Evolutionary conservation across 2,797 vertebrate species (phyloP).

Genomic region (Otolemur crassicaudatus): DNA sequence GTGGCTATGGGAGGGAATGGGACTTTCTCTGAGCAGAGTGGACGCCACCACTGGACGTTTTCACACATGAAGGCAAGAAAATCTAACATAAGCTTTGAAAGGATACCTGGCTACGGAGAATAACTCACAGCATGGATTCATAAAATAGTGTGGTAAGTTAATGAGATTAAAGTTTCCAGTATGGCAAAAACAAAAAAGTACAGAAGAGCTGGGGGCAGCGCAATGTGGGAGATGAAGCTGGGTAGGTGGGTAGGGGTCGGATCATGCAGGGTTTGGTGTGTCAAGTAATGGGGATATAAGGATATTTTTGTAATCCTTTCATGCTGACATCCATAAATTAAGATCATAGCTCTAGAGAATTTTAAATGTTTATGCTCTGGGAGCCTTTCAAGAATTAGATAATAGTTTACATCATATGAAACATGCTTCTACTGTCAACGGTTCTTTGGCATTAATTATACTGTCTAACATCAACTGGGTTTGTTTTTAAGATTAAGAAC

Average conservation of each 20-base stretch:
- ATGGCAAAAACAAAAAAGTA: not conserved
- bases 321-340: not conserved
- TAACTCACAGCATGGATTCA: not conserved
- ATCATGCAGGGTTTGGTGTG: not conserved
- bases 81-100: not conserved
- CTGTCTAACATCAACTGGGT: constrained; percentile 32
- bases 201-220: not conserved
- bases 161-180: not conserved
- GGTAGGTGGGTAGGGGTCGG: not conserved
- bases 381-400: constrained; percentile 1
- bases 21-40: not conserved
- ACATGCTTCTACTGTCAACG: not conserved
- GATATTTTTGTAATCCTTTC: not conserved
- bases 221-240: not conserved
- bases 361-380: not conserved
- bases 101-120: not conserved
- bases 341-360: not conserved
- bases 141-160: not conserved
- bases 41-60: not conserved
- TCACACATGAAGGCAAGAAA: not conserved
- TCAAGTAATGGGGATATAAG: not conserved
- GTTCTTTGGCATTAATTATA: constrained; percentile 49
- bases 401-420: not conserved
- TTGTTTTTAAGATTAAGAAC: constrained; percentile 54
- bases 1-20: not conserved